A percentile compares a stretch with the other conserved stretches of the same genome.
These are phyloP conservation scores for Phaethornis superciliosus DNA, from an alignment of 2,113 vertebrate species.

Conservation along the genomic window DNA sequence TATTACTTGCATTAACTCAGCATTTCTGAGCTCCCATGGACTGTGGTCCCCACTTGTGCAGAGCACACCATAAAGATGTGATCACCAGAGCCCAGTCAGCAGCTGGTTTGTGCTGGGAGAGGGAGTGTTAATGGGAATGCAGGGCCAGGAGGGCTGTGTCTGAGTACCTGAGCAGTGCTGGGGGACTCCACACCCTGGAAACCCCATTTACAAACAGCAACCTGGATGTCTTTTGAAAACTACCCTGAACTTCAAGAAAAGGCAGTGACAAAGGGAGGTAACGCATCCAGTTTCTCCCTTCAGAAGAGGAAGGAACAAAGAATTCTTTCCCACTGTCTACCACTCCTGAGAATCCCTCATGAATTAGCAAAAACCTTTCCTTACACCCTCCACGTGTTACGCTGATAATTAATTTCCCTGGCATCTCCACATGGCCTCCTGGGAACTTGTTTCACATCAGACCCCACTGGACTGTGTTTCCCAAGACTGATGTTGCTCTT, in stretches of 20 bases:
- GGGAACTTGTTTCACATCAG: not conserved
- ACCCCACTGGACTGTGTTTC: not conserved
- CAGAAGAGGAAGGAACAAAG: not conserved
- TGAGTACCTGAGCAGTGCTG: not conserved
- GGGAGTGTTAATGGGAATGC: not conserved
- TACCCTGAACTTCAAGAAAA: not conserved
- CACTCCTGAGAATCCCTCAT: not conserved
- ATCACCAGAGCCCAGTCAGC: not conserved
- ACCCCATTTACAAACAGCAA: not conserved
- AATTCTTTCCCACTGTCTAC: not conserved
- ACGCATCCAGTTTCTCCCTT: not conserved
- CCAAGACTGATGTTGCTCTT: not conserved
- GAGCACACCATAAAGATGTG: not conserved
- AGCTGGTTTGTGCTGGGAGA: not conserved
- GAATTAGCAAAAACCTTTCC: not conserved
- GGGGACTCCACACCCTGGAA: not conserved
- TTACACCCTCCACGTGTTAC: not conserved
- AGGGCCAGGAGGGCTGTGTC: not conserved
- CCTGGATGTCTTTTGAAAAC: not conserved
- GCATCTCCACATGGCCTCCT: not conserved
- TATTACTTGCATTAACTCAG: not conserved
- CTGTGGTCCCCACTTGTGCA: accelerated
- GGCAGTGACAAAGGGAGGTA: not conserved
- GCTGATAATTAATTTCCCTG: not conserved
- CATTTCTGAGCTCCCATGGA: not conserved